Percentiles rank a stretch among this genome's conserved stretches.
These are phyloP conservation scores for Rachycentron canadum DNA, from an alignment of 2,797 vertebrate species.

Conservation along the genomic window DNA sequence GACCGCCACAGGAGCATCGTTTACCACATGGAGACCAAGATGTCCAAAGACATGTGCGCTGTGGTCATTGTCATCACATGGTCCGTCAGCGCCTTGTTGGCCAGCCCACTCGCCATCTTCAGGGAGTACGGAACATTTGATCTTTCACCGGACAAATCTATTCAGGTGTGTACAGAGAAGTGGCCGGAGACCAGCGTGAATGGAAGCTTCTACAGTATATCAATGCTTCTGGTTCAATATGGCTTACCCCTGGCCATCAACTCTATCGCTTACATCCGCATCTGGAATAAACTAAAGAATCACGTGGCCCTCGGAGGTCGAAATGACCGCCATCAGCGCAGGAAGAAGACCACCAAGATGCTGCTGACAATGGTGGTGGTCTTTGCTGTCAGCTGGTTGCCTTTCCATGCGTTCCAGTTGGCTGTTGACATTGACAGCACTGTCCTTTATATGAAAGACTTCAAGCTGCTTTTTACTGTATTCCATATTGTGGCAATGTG, in stretches of 20 bases:
- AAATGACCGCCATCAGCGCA: slow-evolving; percentile 84
- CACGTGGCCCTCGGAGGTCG: slow-evolving; percentile 82
- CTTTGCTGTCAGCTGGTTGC: slow-evolving; percentile 95
- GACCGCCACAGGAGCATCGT: slow-evolving; percentile 95
- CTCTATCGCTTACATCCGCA: slow-evolving; percentile 90
- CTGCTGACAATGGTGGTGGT: slow-evolving; percentile 93
- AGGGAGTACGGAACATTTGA: slow-evolving; percentile 91
- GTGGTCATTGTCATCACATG: slow-evolving; percentile 92
- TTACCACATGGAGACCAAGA: slow-evolving; percentile 93
- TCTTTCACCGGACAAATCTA: slow-evolving; percentile 86
- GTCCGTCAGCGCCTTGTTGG: slow-evolving; percentile 91
- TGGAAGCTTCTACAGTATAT: slow-evolving; percentile 91
- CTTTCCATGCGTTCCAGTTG: slow-evolving; percentile 94
- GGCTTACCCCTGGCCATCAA: slow-evolving; percentile 91
- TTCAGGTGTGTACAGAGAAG: slow-evolving; percentile 92
- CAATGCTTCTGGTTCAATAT: slow-evolving; percentile 92
- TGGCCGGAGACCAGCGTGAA: slow-evolving; percentile 91
- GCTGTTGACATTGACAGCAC: slow-evolving; percentile 93
- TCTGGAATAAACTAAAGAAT: slow-evolving; percentile 93
- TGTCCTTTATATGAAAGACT: slow-evolving; percentile 91
- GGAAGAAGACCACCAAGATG: slow-evolving; percentile 95
- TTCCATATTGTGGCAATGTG: slow-evolving; percentile 97
- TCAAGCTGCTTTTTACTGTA: slow-evolving; percentile 93
- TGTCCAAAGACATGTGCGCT: slow-evolving; percentile 91
- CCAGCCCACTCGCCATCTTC: slow-evolving; percentile 96